Conservation (phyloP, 2,888 invertebrate species). For the Ichneumoninae sp. region DNA sequence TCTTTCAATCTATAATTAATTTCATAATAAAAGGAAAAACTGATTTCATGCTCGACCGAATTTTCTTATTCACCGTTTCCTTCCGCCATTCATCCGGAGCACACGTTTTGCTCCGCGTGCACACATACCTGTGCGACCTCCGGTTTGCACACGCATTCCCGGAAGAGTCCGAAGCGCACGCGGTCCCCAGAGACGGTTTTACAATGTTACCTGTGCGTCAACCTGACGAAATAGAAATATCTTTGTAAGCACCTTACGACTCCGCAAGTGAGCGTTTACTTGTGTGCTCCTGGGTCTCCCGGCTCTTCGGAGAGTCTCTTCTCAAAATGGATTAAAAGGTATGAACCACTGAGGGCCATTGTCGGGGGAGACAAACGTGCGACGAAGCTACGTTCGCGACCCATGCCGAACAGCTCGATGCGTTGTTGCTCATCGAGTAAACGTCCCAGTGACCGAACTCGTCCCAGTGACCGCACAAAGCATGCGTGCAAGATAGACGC, state of each 20-base stretch:
- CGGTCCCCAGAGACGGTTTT: constrained; percentile 71
- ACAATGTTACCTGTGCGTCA: constrained; percentile 77
- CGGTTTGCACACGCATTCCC: constrained; percentile 35
- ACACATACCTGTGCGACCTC: constrained; percentile 25
- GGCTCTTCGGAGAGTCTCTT: background rate
- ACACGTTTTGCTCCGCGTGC: constrained; percentile 15
- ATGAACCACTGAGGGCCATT: constrained; percentile 41
- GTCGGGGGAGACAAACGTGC: constrained; percentile 20
- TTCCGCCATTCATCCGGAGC: background rate
- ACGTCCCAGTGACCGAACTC: too few species aligned
- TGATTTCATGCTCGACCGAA: background rate
- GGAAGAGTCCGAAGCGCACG: constrained; percentile 22
- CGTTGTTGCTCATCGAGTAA: background rate
- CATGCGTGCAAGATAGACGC: too few species aligned
- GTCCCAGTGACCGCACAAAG: too few species aligned
- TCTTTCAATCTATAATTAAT: too few species aligned
- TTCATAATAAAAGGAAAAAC: background rate
- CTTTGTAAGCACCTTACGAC: constrained; percentile 74
- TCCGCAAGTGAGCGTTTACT: constrained; percentile 10
- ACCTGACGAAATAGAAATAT: constrained; percentile 47
- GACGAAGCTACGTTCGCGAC: constrained; percentile 23
- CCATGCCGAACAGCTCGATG: constrained; percentile 34
- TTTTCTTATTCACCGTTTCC: background rate
- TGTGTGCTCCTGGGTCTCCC: background rate
- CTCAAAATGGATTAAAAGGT: constrained; percentile 74